A percentile compares a stretch with the other conserved stretches of the same genome.
These are phyloP conservation scores for Silurus glanis DNA, from an alignment of 2,113 vertebrate species.

Conservation along the genomic window DNA sequence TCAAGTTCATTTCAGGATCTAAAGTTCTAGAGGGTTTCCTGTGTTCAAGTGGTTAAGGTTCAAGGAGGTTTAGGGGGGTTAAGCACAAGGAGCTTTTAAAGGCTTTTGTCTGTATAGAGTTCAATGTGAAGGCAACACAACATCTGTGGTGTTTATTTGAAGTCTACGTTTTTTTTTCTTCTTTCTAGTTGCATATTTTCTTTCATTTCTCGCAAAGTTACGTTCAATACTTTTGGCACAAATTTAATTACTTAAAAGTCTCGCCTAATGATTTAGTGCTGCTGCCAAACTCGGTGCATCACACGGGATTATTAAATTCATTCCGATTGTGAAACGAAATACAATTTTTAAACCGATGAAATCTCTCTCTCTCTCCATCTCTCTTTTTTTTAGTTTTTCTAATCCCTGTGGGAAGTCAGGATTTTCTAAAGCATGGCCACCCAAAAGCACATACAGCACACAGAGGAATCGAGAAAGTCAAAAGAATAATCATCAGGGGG, in stretches of 20 bases:
- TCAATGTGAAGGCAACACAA: too few species aligned
- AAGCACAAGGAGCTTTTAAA: too few species aligned
- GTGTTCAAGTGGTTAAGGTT: too few species aligned
- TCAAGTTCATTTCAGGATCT: too few species aligned
- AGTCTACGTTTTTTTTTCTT: too few species aligned
- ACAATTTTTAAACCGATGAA: constrained; percentile 5
- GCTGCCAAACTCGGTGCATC: not conserved
- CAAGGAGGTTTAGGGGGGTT: too few species aligned
- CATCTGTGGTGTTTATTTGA: too few species aligned
- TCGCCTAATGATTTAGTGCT: constrained; percentile 34
- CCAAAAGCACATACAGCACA: not conserved
- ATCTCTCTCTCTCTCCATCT: not conserved
- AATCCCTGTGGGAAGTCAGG: constrained; percentile 22
- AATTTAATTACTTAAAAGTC: not conserved
- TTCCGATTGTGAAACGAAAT: not conserved
- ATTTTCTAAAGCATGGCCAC: constrained; percentile 16
- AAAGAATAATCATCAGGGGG: not conserved
- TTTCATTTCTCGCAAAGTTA: too few species aligned
- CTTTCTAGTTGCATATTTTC: too few species aligned
- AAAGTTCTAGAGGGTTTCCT: too few species aligned
- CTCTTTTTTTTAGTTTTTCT: not conserved
- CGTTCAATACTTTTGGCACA: not conserved
- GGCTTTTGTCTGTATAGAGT: too few species aligned
- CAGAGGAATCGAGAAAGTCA: not conserved
- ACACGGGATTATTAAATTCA: constrained; percentile 25